Percentiles rank a stretch among this genome's conserved stretches.
Conservation (phyloP, 2,797 vertebrate genomes). For the Acanthis flammea region DNA sequence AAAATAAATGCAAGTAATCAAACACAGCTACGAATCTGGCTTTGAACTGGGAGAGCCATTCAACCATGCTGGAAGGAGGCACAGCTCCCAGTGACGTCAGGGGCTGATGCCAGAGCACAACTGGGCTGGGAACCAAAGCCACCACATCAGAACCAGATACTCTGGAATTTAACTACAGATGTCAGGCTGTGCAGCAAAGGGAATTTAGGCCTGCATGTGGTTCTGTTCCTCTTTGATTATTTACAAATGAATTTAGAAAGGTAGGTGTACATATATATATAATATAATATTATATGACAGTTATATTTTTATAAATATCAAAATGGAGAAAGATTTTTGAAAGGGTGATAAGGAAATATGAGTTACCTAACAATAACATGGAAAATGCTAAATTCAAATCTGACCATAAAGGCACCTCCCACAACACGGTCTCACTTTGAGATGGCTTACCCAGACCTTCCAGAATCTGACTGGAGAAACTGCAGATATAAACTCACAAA, state of each 20-base stretch:
- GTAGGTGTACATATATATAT: neutral
- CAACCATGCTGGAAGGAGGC: neutral
- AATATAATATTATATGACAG: neutral
- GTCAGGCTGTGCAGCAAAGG: neutral
- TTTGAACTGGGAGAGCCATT: neutral
- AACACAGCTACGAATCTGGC: neutral
- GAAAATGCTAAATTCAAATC: neutral
- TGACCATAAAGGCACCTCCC: neutral
- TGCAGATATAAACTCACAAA: neutral
- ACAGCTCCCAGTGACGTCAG: constrained; percentile 26
- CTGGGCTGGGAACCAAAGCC: neutral
- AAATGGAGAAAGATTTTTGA: neutral
- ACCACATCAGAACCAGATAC: neutral
- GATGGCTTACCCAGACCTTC: neutral
- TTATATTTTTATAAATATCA: no score
- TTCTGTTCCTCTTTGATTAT: neutral
- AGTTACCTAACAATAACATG: neutral
- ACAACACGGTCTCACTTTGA: neutral
- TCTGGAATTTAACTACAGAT: neutral
- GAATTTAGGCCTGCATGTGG: neutral
- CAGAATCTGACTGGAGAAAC: neutral
- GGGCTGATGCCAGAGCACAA: neutral
- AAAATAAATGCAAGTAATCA: constrained; percentile 46
- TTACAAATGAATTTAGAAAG: neutral
- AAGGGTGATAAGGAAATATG: neutral